A percentile compares a stretch with the other conserved stretches of the same genome.
These are phyloP conservation scores for Aplodontia rufa DNA, from an alignment of 2,113 vertebrate genomes.

Conservation along the genomic window DNA sequence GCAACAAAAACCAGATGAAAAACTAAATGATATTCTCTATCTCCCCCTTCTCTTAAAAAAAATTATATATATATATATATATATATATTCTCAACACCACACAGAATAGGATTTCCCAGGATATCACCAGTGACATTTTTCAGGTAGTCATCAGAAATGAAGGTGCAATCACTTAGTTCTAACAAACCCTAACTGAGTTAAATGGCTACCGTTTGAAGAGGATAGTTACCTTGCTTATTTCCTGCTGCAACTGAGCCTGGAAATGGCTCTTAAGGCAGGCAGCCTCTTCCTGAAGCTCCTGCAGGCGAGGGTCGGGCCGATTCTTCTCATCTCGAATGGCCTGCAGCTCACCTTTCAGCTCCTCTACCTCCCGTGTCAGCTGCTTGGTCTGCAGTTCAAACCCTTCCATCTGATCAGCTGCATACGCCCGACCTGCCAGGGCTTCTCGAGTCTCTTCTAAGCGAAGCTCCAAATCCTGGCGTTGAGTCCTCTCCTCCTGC, in stretches of 20 bases:
- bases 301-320: slow-evolving; percentile 86
- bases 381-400: slow-evolving; percentile 84
- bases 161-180: not conserved
- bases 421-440: slow-evolving; percentile 78
- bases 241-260: slow-evolving; percentile 89
- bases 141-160: not conserved
- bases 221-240: slow-evolving; percentile 90
- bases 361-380: slow-evolving; percentile 86
- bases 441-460: slow-evolving; percentile 88
- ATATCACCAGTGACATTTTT: not conserved
- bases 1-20: no score
- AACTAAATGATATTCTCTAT: no score
- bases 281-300: slow-evolving; percentile 89
- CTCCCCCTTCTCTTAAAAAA: no score
- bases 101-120: not conserved
- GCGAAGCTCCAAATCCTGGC: slow-evolving; percentile 89
- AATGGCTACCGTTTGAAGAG: not conserved
- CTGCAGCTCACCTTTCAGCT: slow-evolving; percentile 85
- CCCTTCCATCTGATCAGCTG: slow-evolving; percentile 83
- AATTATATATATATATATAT: no score
- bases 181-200: not conserved
- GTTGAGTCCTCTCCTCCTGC: slow-evolving; percentile 87
- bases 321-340: slow-evolving; percentile 81
- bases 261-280: slow-evolving; percentile 86
- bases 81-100: no score